A percentile compares a stretch with the other conserved stretches of the same genome.
Conservation (phyloP, 2,797 vertebrate genomes). For the Stomatorhinus walkeri region DNA sequence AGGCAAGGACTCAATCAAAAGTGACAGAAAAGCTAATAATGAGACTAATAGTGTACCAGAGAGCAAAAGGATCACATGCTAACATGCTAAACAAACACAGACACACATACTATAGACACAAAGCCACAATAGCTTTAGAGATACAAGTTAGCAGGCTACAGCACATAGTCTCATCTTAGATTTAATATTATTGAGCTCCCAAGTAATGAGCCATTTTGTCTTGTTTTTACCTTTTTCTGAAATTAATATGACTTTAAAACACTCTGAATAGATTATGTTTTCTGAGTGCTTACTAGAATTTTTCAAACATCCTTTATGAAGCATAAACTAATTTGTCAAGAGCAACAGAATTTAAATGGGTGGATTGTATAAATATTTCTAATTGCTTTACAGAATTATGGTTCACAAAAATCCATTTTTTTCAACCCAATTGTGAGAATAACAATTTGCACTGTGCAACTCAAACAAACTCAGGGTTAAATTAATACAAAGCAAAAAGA, state of each 20-base stretch:
- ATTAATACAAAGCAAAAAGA: neutral
- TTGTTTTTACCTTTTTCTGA: neutral
- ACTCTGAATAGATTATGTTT: neutral
- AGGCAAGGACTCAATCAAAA: neutral
- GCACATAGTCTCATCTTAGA: neutral
- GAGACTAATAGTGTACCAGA: neutral
- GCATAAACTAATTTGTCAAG: neutral
- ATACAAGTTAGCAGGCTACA: neutral
- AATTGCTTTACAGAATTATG: neutral
- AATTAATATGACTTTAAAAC: neutral
- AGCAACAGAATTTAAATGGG: neutral
- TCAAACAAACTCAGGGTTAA: neutral
- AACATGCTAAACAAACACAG: neutral
- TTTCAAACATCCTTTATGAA: neutral
- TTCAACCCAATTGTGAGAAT: neutral
- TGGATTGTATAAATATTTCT: neutral
- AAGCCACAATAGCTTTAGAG: neutral
- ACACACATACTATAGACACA: neutral
- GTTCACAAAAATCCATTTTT: neutral
- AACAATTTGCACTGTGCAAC: neutral
- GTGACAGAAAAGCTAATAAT: neutral
- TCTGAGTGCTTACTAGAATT: neutral
- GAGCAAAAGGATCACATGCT: neutral
- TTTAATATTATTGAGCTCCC: neutral
- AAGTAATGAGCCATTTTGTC: neutral